Evolutionary conservation across 2,113 vertebrate species (phyloP), one percentile per base, ranked within the genome.

Genomic region (Tyto alba): DNA sequence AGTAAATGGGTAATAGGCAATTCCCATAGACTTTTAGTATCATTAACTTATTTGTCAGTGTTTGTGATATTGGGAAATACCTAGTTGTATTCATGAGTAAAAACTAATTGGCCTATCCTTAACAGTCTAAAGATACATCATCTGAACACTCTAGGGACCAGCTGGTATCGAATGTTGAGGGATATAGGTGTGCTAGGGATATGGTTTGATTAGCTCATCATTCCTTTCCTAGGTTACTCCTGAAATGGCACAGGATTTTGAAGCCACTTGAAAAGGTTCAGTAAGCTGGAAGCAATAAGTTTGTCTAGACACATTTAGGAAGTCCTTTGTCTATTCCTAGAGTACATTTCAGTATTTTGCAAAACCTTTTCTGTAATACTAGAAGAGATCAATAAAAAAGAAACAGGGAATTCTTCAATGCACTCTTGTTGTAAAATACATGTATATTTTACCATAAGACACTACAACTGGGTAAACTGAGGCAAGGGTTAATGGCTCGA

Each of bases 401-500:
- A 75, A 53, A 41, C 2, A 34, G 4, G 41, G 6, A 67, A 29
- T 69, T 87, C 26, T 89, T 79, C 62, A 79, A 8, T 48, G 18
- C 4, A 4, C 3, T 75, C 27, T 79, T 78, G 19, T 47, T 66
- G 36, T 62, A 53, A 90, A 64, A 90, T 66, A 15, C 19, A 25
- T 40, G 25, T 79, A 0, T 73, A 36, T 75, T 83, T 96, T 77
- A 38, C 45, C 4, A 2, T 48, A 80, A 73, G 41, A 7, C 11
- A 18, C 29, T 52, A 21, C 36, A 66, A 9, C 48, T 36, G 50
- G 59, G 95, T 93, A 93, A 95, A 95, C 84, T 89, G 96, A 96
- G 94, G 87, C 77, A 63, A 57, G 55, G 40, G 53, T 73, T 91
- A 89, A 66, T 82, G 48, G 25, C 71, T 81, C 81, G 41, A 18